Evolutionary conservation across 2,888 invertebrate species (phyloP).

Genomic region (Emmelina monodactyla): DNA sequence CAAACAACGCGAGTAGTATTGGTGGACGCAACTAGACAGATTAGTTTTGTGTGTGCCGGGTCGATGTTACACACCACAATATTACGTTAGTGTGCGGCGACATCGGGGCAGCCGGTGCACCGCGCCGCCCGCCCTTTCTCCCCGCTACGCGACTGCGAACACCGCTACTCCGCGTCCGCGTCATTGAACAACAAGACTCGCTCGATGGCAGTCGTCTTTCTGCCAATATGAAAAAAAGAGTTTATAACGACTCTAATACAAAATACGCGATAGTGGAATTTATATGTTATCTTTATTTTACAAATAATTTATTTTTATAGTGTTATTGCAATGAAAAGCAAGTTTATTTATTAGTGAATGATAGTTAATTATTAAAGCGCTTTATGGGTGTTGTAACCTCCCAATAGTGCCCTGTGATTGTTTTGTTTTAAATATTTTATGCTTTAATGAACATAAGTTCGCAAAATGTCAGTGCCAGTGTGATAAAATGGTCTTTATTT

Average conservation of each 20-base stretch:
- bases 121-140: slow-evolving; percentile 29
- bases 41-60: slow-evolving; percentile 35
- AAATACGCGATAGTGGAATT: slow-evolving; percentile 61
- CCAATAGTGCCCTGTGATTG: slow-evolving; percentile 56
- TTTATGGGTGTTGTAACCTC: slow-evolving; percentile 42
- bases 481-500: slow-evolving; percentile 28
- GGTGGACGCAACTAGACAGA: slow-evolving; percentile 56
- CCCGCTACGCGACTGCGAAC: slow-evolving; percentile 61
- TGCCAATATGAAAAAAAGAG: slow-evolving; percentile 63
- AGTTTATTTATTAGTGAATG: slow-evolving; percentile 63
- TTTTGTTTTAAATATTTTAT: slow-evolving; percentile 49
- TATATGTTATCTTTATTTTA: slow-evolving; percentile 53
- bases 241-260: slow-evolving; percentile 49
- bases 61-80: slow-evolving; percentile 30
- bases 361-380: slow-evolving; percentile 57
- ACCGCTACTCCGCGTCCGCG: slow-evolving; percentile 56
- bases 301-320: slow-evolving; percentile 62
- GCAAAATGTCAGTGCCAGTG: slow-evolving; percentile 49
- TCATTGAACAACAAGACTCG: slow-evolving; percentile 66
- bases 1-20: slow-evolving; percentile 39
- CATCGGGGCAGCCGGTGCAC: slow-evolving; percentile 64
- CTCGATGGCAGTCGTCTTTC: slow-evolving; percentile 61
- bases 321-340: slow-evolving; percentile 50
- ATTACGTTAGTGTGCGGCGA: slow-evolving; percentile 44
- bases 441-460: slow-evolving; percentile 33